Percentiles rank a stretch among this genome's conserved stretches.
These are phyloP conservation scores for Spinus pinus DNA, from an alignment of 2,797 vertebrate genomes.

Conservation along the genomic window DNA sequence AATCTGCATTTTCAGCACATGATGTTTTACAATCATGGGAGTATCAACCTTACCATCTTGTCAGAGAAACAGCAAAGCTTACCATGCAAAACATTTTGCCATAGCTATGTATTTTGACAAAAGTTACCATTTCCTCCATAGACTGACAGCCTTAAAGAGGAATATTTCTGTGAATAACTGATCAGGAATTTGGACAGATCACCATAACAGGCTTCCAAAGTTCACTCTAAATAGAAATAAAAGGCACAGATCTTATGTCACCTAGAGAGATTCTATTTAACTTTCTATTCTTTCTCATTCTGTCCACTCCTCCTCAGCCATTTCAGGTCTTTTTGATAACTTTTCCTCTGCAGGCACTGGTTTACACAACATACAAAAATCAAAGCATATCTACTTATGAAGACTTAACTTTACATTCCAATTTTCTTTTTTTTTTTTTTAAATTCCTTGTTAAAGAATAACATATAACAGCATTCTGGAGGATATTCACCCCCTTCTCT, in stretches of 20 bases:
- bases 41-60: neutral
- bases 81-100: neutral
- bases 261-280: neutral
- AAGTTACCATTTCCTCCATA: neutral
- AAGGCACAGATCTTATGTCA: neutral
- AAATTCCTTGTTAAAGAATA: neutral
- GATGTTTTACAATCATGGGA: neutral
- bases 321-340: neutral
- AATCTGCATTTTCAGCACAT: neutral
- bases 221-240: neutral
- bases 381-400: neutral
- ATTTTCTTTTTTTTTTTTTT: neutral
- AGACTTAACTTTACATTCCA: neutral
- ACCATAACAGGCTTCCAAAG: neutral
- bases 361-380: neutral
- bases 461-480: neutral
- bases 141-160: neutral
- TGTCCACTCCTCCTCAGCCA: accelerated
- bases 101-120: neutral
- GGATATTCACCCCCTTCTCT: neutral
- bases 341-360: neutral
- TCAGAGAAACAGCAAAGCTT: neutral
- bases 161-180: neutral
- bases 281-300: neutral
- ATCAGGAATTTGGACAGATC: neutral